Percentiles rank a stretch among this genome's conserved stretches.
Evolutionary conservation across 2,888 invertebrate genomes (phyloP).

Genomic region (Himalopsyche kuldschensis): DNA sequence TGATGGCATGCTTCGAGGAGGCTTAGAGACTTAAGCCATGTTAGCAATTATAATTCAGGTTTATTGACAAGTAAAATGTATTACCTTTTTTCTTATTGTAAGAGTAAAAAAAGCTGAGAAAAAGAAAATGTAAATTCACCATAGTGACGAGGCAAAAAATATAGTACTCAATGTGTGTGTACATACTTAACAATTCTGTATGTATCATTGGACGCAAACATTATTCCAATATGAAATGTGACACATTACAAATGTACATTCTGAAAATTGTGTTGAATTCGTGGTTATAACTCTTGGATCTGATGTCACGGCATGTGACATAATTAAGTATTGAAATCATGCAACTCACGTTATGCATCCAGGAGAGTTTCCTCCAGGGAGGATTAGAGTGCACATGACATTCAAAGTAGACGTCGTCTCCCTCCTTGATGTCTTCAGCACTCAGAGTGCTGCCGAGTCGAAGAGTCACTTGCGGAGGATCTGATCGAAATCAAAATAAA

Average conservation of each 20-base stretch:
- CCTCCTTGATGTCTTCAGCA: slow-evolving; percentile 88
- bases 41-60: too few relatives aligned
- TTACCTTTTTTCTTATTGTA: too few relatives aligned
- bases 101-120: too few relatives aligned
- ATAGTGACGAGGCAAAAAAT: too few relatives aligned
- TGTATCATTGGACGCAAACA: background rate
- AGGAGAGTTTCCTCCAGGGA: slow-evolving; percentile 78
- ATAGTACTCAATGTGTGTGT: too few relatives aligned
- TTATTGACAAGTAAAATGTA: too few relatives aligned
- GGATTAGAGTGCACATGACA: slow-evolving; percentile 90
- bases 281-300: background rate
- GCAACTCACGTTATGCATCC: slow-evolving; percentile 84
- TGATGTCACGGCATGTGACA: background rate
- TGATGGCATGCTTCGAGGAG: too few relatives aligned
- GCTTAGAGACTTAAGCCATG: too few relatives aligned
- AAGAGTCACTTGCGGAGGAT: slow-evolving; percentile 82
- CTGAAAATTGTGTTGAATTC: background rate
- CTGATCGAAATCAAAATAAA: slow-evolving; percentile 52
- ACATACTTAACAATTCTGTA: too few relatives aligned
- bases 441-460: slow-evolving; percentile 82
- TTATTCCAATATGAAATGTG: background rate
- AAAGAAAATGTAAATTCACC: too few relatives aligned
- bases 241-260: background rate
- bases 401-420: slow-evolving; percentile 91
- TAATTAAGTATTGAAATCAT: background rate